phyloP scores from a whole-genome alignment of 1,140 invertebrate species.

The Bombyx mandarina region DNA sequence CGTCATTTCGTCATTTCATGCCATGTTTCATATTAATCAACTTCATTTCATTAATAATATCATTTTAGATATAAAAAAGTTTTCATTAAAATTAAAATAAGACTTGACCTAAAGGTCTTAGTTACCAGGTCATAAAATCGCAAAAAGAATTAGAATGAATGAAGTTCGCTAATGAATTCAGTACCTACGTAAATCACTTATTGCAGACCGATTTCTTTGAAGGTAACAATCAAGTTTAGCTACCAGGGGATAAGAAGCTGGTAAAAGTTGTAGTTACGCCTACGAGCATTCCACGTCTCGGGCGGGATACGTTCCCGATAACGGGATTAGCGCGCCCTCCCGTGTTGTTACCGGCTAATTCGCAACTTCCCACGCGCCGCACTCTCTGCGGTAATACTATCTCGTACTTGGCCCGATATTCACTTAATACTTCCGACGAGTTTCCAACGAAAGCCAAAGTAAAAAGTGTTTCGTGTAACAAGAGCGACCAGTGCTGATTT shows the following conservation, averaged over 20 bases:
- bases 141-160: too few species aligned
- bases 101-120: too few species aligned
- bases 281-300: slow-evolving; percentile 10
- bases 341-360: slow-evolving; percentile 52
- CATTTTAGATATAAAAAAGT: too few species aligned
- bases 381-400: slow-evolving; percentile 36
- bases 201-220: not conserved
- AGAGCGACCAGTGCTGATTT: not conserved
- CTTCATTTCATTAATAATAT: too few species aligned
- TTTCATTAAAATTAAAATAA: too few species aligned
- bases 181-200: not conserved
- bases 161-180: too few species aligned
- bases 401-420: slow-evolving; percentile 30
- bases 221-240: slow-evolving; percentile 16
- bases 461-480: not conserved
- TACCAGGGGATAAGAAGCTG: slow-evolving; percentile 18
- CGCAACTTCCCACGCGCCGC: slow-evolving; percentile 43
- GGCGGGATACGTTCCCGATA: slow-evolving; percentile 50
- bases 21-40: too few species aligned
- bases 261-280: slow-evolving; percentile 35
- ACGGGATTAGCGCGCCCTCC: slow-evolving; percentile 55
- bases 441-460: too few species aligned
- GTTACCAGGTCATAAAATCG: too few species aligned
- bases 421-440: slow-evolving; percentile 4
- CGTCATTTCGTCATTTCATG: too few species aligned